Base-by-base conservation (phyloP, 2,797 vertebrate genomes). In the Echeneis naucrates region DNA sequence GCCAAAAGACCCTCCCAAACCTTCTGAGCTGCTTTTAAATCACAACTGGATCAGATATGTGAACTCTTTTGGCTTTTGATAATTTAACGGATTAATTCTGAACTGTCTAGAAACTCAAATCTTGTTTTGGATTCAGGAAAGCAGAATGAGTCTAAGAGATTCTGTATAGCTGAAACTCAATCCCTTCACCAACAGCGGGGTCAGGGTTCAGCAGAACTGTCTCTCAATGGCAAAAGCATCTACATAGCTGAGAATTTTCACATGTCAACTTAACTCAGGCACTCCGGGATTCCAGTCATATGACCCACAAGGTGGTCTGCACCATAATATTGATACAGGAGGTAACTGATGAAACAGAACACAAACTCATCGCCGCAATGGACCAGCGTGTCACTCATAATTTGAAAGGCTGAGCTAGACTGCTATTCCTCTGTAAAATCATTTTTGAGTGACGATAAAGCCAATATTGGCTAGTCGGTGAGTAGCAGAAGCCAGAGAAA, bases 171-270 rank as follows among this genome's bases (percentile, higher is more conserved):
- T 86, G 68, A 86, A 85, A 87, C 75, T 68, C 69, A 84, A 87
- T 72, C 72, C 42, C 23, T 78, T 62, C 27, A 60, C 54, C 53
- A 65, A 79, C 71, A 62, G 75, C 37, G 77, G 68, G 81, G 78
- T 79, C 21, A 63, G 77, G 87, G 74, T 52, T 24, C 75, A 66
- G 69, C 24, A 48, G 58, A 54, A 59, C 37, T 32, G 21, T 71
- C 30, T 27, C 72, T 89, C 82, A 80, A 68, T 53, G 71, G 79
- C 66, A 69, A 78, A 79, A 56, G 63, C 65, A 50, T 82, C 75
- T 78, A 76, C 80, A 87, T 68, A 83, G 78, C 78, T 87, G 89
- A 83, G 87, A 89, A 85, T 86, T 92, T 92, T 94, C 90, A 91
- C 92, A 92, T 77, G 90, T 90, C 87, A 87, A 88, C 85, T 90